A percentile compares a stretch with the other conserved stretches of the same genome.
phyloP scores from a whole-genome alignment of 2,888 invertebrate species.

The Drosophila helvetica region DNA sequence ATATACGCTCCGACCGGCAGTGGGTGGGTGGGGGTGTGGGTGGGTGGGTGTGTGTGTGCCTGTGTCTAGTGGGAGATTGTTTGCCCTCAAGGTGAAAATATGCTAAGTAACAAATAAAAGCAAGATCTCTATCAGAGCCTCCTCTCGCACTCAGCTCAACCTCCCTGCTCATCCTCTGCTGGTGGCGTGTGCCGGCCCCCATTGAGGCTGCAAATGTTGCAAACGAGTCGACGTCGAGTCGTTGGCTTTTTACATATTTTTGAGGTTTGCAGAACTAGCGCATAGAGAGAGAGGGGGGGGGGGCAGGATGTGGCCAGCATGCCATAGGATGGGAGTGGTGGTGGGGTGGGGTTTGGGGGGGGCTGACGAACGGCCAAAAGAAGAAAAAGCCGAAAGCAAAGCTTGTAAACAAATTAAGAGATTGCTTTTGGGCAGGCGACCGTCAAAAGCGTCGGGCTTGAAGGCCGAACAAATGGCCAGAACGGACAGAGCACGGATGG shows the following conservation, averaged over 20 bases:
- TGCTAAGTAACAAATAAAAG: constrained; percentile 80
- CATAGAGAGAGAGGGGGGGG: constrained; percentile 9
- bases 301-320: background rate
- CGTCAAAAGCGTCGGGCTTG: constrained; percentile 68
- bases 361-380: constrained; percentile 53
- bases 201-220: constrained; percentile 55
- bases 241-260: constrained; percentile 73
- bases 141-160: constrained; percentile 2
- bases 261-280: constrained; percentile 70
- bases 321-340: background rate
- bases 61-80: constrained; percentile 72
- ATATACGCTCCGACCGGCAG: constrained; percentile 4
- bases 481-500: constrained; percentile 8
- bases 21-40: constrained; percentile 9
- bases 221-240: constrained; percentile 59
- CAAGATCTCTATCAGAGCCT: constrained; percentile 71
- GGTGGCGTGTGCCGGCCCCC: constrained; percentile 1
- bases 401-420: constrained; percentile 77
- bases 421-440: constrained; percentile 74
- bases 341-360: background rate
- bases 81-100: constrained; percentile 79
- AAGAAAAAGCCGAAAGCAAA: constrained; percentile 69
- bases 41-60: constrained; percentile 16
- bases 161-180: background rate
- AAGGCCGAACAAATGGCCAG: constrained; percentile 71